Base-by-base conservation (phyloP, 1,140 invertebrate genomes). In the Zaprionus capensis region DNA sequence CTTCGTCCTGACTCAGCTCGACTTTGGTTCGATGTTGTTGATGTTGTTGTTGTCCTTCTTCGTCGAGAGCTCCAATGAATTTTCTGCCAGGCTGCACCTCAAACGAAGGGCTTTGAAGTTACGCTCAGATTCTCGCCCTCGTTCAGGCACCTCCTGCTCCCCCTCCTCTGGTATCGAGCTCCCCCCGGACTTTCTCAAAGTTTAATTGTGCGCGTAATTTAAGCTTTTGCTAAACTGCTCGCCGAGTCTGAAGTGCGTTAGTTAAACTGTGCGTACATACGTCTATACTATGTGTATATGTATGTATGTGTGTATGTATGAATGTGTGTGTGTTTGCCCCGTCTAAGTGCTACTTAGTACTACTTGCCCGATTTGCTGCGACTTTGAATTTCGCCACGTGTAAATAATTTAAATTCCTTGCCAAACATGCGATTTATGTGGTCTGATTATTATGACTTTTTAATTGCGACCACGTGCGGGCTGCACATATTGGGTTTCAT, bases 161-260 rank as follows among this genome's bases (percentile, higher is more conserved):
- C 26, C n/a, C 5, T 24, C 34, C 20, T n/a, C 7, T 34, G 31
- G 31, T 11, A 34, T 17, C 12, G 28, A n/a, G 34, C 71, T 71
- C 55, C 63, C 26, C 46, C 71, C 1, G 41, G 69, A 87, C 68
- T 87, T 87, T 68, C 85, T 83, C 82, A 84, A 87, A 88, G 83
- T 87, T 87, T 88, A 87, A 87, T 87, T 87, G 83, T 88, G 81
- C 84, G 81, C 57, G 81, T 88, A 87, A 87, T 87, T 87, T 88
- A 88, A 87, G 83, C 83, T 83, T 87, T 88, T 38, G 69, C 61
- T 62, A 72, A 76, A 73, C 71, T 59, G 62, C 73, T 36, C 3
- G 34, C 51, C 22, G 24, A 55, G 70, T 44, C 51, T 44, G 28
- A 65, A 56, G 58, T 53, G 58, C 46, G 59, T 66, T 83, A 87